phyloP scores from a whole-genome alignment of 2,113 vertebrate genomes.

The Taxidea taxus region DNA sequence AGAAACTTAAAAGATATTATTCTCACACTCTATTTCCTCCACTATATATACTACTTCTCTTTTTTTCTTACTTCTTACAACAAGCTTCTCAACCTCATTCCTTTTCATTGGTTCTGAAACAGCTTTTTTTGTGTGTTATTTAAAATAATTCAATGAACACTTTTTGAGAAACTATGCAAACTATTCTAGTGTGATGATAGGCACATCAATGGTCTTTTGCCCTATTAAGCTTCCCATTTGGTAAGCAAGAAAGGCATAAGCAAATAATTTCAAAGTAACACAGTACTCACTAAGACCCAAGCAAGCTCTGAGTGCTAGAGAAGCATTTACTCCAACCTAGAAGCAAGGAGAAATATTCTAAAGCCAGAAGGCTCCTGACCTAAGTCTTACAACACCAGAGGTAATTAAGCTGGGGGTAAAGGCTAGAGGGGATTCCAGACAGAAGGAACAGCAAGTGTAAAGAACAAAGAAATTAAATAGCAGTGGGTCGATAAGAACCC shows the following conservation, averaged over 20 bases:
- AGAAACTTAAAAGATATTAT: background rate
- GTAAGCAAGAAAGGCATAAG: background rate
- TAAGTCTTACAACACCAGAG: background rate
- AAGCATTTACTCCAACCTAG: background rate
- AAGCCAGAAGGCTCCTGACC: background rate
- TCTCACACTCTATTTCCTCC: background rate
- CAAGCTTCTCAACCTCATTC: background rate
- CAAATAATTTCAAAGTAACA: slow-evolving; percentile 17
- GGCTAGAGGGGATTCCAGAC: background rate
- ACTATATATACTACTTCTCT: background rate
- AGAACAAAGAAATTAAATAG: background rate
- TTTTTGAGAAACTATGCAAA: background rate
- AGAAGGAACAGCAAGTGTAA: background rate
- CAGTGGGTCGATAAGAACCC: background rate
- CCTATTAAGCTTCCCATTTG: background rate
- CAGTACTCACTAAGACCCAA: background rate
- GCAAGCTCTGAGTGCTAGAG: background rate
- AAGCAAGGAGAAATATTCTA: background rate
- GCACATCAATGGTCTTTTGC: background rate
- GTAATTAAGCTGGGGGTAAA: background rate
- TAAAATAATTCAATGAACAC: slow-evolving; percentile 18
- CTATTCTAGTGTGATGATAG: background rate
- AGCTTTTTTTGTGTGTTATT: background rate
- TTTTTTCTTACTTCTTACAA: slow-evolving; percentile 20
- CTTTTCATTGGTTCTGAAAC: background rate